These are phyloP conservation scores for Saguinus imperator DNA, from an alignment of 2,113 vertebrate species.

Conservation along the genomic window DNA sequence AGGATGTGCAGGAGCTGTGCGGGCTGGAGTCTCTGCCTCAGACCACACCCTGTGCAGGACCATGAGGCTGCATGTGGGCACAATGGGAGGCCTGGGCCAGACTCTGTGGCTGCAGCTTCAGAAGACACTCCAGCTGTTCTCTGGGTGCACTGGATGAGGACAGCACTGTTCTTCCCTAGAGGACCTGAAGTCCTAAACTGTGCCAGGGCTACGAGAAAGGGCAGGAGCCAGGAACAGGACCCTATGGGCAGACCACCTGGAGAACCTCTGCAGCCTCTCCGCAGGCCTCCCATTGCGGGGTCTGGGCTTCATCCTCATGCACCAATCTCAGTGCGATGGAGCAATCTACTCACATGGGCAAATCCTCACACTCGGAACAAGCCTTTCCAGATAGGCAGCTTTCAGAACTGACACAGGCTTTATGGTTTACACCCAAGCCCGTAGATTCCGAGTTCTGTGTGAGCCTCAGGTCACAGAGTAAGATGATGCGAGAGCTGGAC, in stretches of 20 bases:
- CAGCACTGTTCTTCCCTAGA: neutral
- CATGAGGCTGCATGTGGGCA: neutral
- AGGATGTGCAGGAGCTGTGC: neutral
- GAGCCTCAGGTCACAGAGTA: neutral
- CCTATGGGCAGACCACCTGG: neutral
- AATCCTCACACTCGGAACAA: neutral
- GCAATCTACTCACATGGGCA: neutral
- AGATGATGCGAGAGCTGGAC: neutral
- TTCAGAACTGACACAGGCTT: neutral
- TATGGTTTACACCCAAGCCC: neutral
- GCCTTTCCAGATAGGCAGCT: neutral
- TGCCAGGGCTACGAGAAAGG: neutral
- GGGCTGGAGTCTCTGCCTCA: neutral
- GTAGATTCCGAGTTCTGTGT: rapidly evolving
- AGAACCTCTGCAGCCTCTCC: neutral
- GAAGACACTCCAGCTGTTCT: neutral
- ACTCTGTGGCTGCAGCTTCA: neutral
- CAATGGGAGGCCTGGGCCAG: rapidly evolving
- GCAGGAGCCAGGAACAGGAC: neutral
- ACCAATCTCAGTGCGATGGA: neutral
- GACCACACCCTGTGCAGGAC: neutral
- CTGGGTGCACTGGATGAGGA: neutral
- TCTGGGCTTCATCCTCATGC: neutral
- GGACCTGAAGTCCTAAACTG: neutral
- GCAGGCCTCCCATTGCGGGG: rapidly evolving